Evolutionary conservation across 23 tunicate species (phyloP), one percentile per base, ranked within the genome.

Genomic region (Trididemnum clinides): DNA sequence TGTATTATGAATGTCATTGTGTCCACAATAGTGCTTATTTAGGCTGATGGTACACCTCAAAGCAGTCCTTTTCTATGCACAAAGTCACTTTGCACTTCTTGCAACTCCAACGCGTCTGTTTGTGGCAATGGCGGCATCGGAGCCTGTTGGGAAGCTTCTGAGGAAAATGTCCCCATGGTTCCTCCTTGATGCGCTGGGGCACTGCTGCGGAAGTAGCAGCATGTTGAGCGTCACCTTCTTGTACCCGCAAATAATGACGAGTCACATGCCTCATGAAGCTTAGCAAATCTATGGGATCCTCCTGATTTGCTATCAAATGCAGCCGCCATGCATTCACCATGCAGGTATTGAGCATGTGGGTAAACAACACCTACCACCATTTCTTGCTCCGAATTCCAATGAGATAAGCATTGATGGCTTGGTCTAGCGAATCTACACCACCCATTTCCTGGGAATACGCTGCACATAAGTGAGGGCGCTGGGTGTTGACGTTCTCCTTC

Each of bases 321-420:
- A 59, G 5, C 4, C 21, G 18, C 26, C 69, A 59, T 59, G 69
- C 69, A 21, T 21, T 59, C 6, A 59, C 69, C 27, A 21, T 59
- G 6, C 26, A 12, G 26, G 21, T 21, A 59, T 59, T 59, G 6
- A 59, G 69, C 69, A 59, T 59, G 27, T 21, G 69, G 22, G 69
- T 59, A 26, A 59, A 59, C 69, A 59, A 26, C 26, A 59, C 69
- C 69, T 26, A 59, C 69, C 69, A 59, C 69, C 69, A 59, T 21
- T 59, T 59, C 26, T 59, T 59, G 18, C 69, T 26, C 21, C 69
- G 21, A 4, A 59, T 59, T 19, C 26, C 4, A 59, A 59, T 59
- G 6, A 22, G n/a, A n/a, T n/a, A n/a, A 59, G 69, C 26, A 59
- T 12, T 59, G 26, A 21, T 21, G 6, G 69, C 69, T 21, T 59